Percentiles rank a stretch among this genome's conserved stretches.
phyloP scores from a whole-genome alignment of 2,888 invertebrate species.

The Meiosimyza decipiens region DNA sequence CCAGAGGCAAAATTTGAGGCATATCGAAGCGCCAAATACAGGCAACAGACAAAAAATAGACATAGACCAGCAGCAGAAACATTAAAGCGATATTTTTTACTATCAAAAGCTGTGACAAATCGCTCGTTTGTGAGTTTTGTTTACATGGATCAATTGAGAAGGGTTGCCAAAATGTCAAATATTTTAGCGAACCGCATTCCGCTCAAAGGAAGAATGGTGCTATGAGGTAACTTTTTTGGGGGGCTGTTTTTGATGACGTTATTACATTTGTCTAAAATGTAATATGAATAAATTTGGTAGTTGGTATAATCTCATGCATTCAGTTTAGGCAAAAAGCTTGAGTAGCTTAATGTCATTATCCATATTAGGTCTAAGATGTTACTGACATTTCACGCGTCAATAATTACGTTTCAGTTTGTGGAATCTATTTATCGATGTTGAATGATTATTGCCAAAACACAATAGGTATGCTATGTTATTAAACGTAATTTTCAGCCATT shows the following conservation, averaged over 20 bases:
- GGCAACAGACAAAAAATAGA: background rate
- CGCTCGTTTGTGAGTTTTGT: slow-evolving; percentile 19
- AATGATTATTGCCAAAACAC: no score
- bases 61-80: background rate
- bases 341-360: no score
- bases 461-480: no score
- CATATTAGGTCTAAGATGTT: no score
- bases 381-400: no score
- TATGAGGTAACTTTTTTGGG: slow-evolving; percentile 1
- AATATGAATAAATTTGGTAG: no score
- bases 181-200: background rate
- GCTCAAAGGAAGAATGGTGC: background rate
- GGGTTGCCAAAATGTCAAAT: slow-evolving; percentile 24
- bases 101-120: slow-evolving; percentile 42
- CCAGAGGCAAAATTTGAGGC: slow-evolving; percentile 20
- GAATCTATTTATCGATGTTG: no score
- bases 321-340: no score
- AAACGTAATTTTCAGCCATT: no score
- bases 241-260: background rate
- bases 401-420: no score
- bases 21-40: slow-evolving; percentile 14
- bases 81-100: slow-evolving; percentile 3
- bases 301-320: no score
- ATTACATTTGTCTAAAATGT: background rate
- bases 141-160: slow-evolving; percentile 27